phyloP scores from a whole-genome alignment of 1,140 invertebrate species.

The Orussus abietinus region DNA sequence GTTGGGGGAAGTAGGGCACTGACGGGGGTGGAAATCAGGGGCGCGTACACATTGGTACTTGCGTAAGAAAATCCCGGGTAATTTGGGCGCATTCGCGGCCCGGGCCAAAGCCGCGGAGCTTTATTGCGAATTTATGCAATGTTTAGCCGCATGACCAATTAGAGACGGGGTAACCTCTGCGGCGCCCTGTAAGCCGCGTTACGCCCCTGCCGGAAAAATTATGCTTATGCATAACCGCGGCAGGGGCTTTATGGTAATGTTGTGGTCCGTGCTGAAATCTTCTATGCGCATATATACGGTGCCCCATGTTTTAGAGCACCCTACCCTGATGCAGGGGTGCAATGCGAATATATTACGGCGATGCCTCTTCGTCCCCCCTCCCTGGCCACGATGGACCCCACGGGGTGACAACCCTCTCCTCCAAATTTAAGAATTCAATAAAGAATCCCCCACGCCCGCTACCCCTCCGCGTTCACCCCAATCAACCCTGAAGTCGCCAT shows the following conservation, averaged over 20 bases:
- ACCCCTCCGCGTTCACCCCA: too few relatives aligned
- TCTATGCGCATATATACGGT: constrained; percentile 38
- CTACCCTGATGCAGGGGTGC: constrained; percentile 18
- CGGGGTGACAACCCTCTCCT: too few relatives aligned
- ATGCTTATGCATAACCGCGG: constrained; percentile 44
- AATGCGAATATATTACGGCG: constrained; percentile 43
- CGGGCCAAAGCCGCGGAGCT: constrained; percentile 25
- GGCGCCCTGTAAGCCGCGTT: constrained; percentile 30
- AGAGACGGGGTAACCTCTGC: constrained; percentile 33
- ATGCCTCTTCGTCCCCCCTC: constrained; percentile 33
- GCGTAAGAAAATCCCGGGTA: constrained; percentile 32
- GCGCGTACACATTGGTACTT: constrained; percentile 21
- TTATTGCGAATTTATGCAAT: constrained; percentile 52
- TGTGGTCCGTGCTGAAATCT: constrained; percentile 47
- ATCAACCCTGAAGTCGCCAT: too few relatives aligned
- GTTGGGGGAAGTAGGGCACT: constrained; percentile 13
- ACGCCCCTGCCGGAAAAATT: constrained; percentile 21
- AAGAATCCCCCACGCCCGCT: too few relatives aligned
- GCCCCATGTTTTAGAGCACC: constrained; percentile 27
- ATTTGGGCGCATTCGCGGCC: constrained; percentile 28
- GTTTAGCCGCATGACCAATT: constrained; percentile 47
- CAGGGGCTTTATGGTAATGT: constrained; percentile 49
- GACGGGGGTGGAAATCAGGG: constrained; percentile 18
- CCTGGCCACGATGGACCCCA: too few relatives aligned
- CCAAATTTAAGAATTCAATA: too few relatives aligned